phyloP scores from a whole-genome alignment of 2,113 vertebrate species.

The Salvelinus namaycush region DNA sequence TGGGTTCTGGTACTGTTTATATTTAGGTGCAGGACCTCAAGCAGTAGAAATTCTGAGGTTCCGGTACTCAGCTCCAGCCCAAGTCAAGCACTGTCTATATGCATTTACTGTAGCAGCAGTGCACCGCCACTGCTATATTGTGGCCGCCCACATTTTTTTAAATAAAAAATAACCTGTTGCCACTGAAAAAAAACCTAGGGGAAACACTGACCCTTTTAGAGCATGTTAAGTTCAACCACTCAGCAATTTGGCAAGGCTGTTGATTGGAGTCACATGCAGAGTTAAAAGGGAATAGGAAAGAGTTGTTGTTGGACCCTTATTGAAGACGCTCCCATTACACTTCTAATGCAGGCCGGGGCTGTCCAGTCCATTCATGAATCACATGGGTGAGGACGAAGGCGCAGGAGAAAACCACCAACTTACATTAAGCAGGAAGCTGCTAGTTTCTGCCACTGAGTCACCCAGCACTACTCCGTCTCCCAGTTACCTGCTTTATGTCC shows the following conservation, averaged over 20 bases:
- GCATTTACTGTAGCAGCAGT: too few relatives aligned
- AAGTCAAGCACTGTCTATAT: too few relatives aligned
- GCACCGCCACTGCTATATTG: too few relatives aligned
- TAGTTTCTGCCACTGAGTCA: slow-evolving; percentile 69
- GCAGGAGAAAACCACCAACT: slow-evolving; percentile 66
- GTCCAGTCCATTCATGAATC: slow-evolving; percentile 78
- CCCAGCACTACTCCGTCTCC: slow-evolving; percentile 50
- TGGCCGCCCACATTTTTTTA: too few relatives aligned
- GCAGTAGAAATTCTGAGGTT: too few relatives aligned
- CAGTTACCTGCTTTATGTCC: neutral
- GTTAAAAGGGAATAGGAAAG: slow-evolving; percentile 15
- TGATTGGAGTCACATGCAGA: slow-evolving; percentile 18
- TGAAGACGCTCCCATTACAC: slow-evolving; percentile 63
- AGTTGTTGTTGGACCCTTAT: neutral
- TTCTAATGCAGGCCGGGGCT: slow-evolving; percentile 66
- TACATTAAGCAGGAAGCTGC: slow-evolving; percentile 76
- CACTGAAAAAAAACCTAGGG: too few relatives aligned
- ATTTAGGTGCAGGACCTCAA: too few relatives aligned
- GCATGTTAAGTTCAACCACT: slow-evolving; percentile 27
- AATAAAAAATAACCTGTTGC: too few relatives aligned
- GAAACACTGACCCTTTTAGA: neutral
- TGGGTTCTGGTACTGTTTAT: too few relatives aligned
- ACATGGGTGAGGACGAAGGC: slow-evolving; percentile 63
- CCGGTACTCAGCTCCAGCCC: too few relatives aligned
- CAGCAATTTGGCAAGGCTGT: slow-evolving; percentile 46